A percentile compares a stretch with the other conserved stretches of the same genome.
phyloP scores from a whole-genome alignment of 1,140 invertebrate species.

The Caerostris darwini region DNA sequence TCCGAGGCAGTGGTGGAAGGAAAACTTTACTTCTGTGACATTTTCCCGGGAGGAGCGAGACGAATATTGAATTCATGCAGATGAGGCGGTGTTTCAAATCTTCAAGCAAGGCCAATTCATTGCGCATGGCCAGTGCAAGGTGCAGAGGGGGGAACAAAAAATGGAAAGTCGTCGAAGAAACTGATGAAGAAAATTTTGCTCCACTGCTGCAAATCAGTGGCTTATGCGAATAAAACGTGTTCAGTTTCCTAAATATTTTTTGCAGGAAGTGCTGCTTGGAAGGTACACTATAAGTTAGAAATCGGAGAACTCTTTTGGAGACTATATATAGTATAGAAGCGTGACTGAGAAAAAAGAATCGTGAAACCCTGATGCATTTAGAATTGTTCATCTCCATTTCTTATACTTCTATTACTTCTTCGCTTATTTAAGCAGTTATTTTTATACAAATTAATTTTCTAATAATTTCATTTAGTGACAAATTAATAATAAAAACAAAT shows the following conservation, averaged over 20 bases:
- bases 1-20: background rate
- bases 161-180: conserved; percentile 66
- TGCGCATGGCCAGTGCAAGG: background rate
- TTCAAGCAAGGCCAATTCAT: conserved; percentile 47
- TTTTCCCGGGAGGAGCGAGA: conserved; percentile 13
- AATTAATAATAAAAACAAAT: too few relatives aligned
- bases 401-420: background rate
- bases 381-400: background rate
- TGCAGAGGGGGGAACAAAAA: background rate
- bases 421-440: too few relatives aligned
- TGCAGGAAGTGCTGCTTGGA: conserved; percentile 40
- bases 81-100: conserved; percentile 62
- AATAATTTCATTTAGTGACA: too few relatives aligned
- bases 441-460: too few relatives aligned
- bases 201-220: conserved; percentile 59
- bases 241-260: conserved; percentile 38
- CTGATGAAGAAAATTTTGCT: conserved; percentile 67
- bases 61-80: conserved; percentile 68
- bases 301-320: background rate
- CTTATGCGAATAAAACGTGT: conserved; percentile 66
- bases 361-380: background rate
- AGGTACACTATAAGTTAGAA: conserved; percentile 13
- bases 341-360: background rate
- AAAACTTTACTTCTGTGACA: conserved; percentile 49
- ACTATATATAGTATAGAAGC: background rate